A percentile compares a stretch with the other conserved stretches of the same genome.
Evolutionary conservation across 1,140 invertebrate genomes (phyloP).

Genomic region (Ganaspis sp.): DNA sequence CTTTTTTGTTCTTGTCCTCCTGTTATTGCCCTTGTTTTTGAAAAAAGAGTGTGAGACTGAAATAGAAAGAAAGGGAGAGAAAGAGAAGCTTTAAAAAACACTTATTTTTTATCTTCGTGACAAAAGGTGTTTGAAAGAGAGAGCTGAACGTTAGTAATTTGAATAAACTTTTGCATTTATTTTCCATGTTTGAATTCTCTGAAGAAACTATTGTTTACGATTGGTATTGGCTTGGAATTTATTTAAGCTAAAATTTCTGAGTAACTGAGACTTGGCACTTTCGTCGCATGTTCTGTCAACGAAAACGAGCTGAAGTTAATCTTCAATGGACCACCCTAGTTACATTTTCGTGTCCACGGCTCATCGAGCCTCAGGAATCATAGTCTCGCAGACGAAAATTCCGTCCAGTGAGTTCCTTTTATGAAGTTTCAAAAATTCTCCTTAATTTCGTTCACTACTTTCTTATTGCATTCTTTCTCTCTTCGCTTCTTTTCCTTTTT

Average conservation of each 20-base stretch:
- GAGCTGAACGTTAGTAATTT: too few species aligned
- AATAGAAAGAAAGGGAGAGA: too few species aligned
- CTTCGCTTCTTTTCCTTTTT: too few species aligned
- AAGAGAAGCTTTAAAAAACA: too few species aligned
- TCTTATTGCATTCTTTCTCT: neutral
- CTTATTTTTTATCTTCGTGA: too few species aligned
- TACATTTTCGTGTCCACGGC: neutral
- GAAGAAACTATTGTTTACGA: neutral
- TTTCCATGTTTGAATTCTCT: too few species aligned
- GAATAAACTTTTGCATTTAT: too few species aligned
- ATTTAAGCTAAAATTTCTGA: constrained; percentile 2
- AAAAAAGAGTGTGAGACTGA: too few species aligned
- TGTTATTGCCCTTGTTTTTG: too few species aligned
- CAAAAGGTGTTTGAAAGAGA: too few species aligned
- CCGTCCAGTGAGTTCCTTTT: neutral
- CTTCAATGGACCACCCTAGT: constrained; percentile 25
- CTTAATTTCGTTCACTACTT: neutral
- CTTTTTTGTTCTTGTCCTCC: too few species aligned
- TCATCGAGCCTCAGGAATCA: neutral
- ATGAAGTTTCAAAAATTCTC: neutral
- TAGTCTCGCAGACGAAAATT: neutral
- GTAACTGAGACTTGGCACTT: constrained; percentile 7
- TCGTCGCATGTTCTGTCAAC: constrained; percentile 26
- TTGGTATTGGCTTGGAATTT: neutral
- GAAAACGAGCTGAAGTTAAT: constrained; percentile 29